Percentiles rank a stretch among this genome's conserved stretches.
Conservation (phyloP, 2,888 invertebrate species). For the Lamellibrachia columna region DNA sequence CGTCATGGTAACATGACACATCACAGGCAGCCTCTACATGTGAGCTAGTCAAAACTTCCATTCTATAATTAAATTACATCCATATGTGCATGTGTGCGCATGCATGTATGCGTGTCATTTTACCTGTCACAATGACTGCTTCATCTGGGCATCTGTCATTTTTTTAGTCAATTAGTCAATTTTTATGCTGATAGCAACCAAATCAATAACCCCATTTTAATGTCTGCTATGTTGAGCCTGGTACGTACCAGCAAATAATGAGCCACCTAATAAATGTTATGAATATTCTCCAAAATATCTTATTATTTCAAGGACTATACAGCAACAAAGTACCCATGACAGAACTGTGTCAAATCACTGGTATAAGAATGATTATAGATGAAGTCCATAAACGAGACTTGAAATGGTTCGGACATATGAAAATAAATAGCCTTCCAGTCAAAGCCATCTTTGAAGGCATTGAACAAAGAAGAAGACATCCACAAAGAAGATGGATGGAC, state of each 20-base stretch:
- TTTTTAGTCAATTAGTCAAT: not conserved
- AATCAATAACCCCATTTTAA: not conserved
- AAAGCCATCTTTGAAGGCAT: too few relatives aligned
- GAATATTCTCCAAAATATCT: not conserved
- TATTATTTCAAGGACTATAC: not conserved
- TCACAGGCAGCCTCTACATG: not conserved
- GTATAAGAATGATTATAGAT: too few relatives aligned
- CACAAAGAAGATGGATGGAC: too few relatives aligned
- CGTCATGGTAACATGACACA: not conserved
- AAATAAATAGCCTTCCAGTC: too few relatives aligned
- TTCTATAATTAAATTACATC: not conserved
- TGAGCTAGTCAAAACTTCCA: not conserved
- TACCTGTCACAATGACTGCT: not conserved
- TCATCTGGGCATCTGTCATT: not conserved
- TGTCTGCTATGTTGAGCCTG: not conserved
- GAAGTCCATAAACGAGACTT: too few relatives aligned
- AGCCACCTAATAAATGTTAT: not conserved
- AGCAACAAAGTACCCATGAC: too few relatives aligned
- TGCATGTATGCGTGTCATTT: not conserved
- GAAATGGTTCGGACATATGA: too few relatives aligned
- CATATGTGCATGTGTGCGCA: not conserved
- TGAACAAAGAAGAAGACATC: too few relatives aligned
- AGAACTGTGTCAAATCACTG: too few relatives aligned
- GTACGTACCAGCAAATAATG: not conserved
- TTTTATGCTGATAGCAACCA: not conserved